These are phyloP conservation scores for Suricata suricatta DNA, from an alignment of 2,113 vertebrate species.

Conservation along the genomic window DNA sequence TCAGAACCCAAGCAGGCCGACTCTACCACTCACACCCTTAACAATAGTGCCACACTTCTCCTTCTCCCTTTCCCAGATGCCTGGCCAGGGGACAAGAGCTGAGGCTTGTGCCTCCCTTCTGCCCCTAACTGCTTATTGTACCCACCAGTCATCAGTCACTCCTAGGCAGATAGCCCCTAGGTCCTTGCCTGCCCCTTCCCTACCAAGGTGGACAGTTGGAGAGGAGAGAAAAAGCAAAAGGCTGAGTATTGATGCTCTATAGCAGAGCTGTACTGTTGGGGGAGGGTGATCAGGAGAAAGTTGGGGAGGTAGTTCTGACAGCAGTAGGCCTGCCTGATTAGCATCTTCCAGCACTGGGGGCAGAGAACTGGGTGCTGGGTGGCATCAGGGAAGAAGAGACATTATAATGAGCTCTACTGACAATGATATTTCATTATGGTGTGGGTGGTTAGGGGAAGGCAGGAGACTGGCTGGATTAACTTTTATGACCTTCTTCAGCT, in stretches of 20 bases:
- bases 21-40: background rate
- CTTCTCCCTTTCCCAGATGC: background rate
- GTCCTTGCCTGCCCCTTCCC: background rate
- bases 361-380: conserved; percentile 5
- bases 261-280: background rate
- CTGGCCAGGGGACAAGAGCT: background rate
- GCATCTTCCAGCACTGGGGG: background rate
- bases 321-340: conserved; percentile 14
- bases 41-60: background rate
- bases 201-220: background rate
- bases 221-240: background rate
- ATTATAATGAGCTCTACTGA: background rate
- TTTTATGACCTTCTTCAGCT: conserved; percentile 15
- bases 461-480: background rate
- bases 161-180: background rate
- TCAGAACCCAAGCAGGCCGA: background rate
- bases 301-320: background rate
- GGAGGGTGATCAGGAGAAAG: background rate
- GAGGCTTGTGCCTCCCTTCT: background rate
- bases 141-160: background rate
- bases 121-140: background rate
- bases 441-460: background rate
- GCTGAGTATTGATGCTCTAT: background rate
- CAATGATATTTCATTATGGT: conserved; percentile 23
- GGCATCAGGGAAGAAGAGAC: conserved; percentile 8